Evolutionary conservation across 1,140 invertebrate genomes (phyloP).

Genomic region (Lepidotrigona ventralis): DNA sequence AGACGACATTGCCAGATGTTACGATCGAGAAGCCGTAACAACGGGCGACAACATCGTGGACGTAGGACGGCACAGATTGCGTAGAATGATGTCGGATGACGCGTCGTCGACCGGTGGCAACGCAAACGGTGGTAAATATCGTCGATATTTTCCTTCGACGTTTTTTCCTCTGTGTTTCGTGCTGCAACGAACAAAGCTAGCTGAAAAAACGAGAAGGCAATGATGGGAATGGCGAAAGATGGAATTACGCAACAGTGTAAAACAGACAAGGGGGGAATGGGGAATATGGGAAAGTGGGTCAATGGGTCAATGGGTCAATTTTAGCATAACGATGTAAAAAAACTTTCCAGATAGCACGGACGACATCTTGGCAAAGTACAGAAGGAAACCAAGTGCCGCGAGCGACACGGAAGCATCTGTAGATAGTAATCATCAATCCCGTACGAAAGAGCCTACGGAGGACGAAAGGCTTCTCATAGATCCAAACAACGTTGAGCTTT

Average conservation of each 20-base stretch:
- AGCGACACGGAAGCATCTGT: constrained; percentile 79
- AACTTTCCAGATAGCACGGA: constrained; percentile 87
- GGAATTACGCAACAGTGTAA: too few species aligned
- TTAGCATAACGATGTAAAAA: background rate
- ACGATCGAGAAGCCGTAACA: constrained; percentile 76
- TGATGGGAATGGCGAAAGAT: background rate
- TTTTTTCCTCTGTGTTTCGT: background rate
- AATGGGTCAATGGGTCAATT: too few species aligned
- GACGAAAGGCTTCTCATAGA: constrained; percentile 83
- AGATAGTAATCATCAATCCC: constrained; percentile 75
- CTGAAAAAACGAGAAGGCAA: too few species aligned
- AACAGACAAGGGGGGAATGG: background rate
- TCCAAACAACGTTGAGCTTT: constrained; percentile 82
- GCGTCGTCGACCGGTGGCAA: constrained; percentile 66
- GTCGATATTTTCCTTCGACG: background rate
- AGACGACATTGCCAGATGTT: constrained; percentile 78
- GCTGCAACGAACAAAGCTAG: too few species aligned
- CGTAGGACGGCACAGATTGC: constrained; percentile 74
- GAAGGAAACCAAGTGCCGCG: constrained; percentile 87
- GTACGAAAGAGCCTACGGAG: constrained; percentile 75
- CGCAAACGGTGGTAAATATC: constrained; percentile 67
- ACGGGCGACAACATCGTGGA: constrained; percentile 71
- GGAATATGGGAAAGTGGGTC: too few species aligned
- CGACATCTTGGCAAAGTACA: constrained; percentile 97
- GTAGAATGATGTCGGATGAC: constrained; percentile 81